Conservation (phyloP, 2,888 invertebrate genomes). For the Dasypolia templi region DNA sequence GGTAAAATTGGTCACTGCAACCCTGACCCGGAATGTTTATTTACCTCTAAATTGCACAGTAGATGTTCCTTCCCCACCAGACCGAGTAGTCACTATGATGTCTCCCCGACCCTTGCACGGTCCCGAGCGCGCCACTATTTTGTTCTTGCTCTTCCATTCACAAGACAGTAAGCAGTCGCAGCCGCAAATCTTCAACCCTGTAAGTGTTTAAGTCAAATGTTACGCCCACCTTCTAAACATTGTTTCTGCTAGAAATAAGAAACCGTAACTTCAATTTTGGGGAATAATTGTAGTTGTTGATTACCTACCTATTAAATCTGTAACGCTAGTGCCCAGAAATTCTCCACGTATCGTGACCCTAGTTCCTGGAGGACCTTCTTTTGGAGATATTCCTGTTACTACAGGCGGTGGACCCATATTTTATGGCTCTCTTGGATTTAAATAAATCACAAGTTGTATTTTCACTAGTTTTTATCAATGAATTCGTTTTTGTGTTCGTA, state of each 20-base stretch:
- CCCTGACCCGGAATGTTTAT: background rate
- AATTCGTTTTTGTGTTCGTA: background rate
- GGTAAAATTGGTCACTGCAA: background rate
- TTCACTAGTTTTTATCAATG: background rate
- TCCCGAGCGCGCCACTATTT: slow-evolving; percentile 98
- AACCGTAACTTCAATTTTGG: background rate
- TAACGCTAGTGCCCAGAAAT: slow-evolving; percentile 96
- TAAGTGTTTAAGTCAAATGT: slow-evolving; percentile 10
- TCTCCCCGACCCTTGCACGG: slow-evolving; percentile 97
- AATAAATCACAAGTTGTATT: background rate
- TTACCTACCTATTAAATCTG: slow-evolving; percentile 95
- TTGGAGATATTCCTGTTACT: slow-evolving; percentile 99
- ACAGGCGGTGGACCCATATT: slow-evolving; percentile 94
- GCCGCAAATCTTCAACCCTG: slow-evolving; percentile 98
- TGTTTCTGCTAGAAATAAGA: background rate
- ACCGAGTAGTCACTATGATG: slow-evolving; percentile 96
- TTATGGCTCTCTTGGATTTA: background rate
- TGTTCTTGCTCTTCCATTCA: slow-evolving; percentile 99
- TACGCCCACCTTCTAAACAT: slow-evolving; percentile 53
- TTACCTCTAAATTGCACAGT: slow-evolving; percentile 96
- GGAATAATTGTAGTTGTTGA: background rate
- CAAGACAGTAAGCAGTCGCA: slow-evolving; percentile 98
- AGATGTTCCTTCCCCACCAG: slow-evolving; percentile 96
- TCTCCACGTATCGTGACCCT: slow-evolving; percentile 98
- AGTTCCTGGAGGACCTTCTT: slow-evolving; percentile 99